A percentile compares a stretch with the other conserved stretches of the same genome.
These are phyloP conservation scores for Chaunax sp. DNA, from an alignment of 2,797 vertebrate genomes.

Conservation along the genomic window DNA sequence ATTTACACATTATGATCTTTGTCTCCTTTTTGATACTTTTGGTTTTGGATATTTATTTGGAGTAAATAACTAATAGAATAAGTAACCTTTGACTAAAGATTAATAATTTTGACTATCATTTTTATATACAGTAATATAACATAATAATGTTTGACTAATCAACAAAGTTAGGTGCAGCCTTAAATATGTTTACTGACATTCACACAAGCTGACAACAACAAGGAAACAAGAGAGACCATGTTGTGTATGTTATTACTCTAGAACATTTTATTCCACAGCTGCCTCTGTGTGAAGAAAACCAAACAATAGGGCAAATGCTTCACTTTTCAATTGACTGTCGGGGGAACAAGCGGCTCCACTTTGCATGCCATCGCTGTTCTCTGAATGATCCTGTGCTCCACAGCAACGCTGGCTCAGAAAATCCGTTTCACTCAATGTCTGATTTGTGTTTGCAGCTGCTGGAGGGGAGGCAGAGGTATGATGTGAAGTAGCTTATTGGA, in stretches of 20 bases:
- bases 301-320: conserved; percentile 60
- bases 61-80: too few species aligned
- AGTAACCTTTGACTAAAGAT: too few species aligned
- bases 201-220: conserved; percentile 24
- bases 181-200: conserved; percentile 10
- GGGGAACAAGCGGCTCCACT: conserved; percentile 48
- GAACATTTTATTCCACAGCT: conserved; percentile 15
- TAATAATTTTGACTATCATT: too few species aligned
- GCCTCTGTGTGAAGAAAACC: conserved; percentile 37
- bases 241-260: conserved; percentile 5
- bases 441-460: conserved; percentile 53
- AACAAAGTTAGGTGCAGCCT: too few species aligned
- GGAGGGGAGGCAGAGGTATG: conserved; percentile 24
- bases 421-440: conserved; percentile 45
- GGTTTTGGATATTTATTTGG: too few species aligned
- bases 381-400: conserved; percentile 51
- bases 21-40: too few species aligned
- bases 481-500: conserved; percentile 24
- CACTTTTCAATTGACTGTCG: conserved; percentile 48
- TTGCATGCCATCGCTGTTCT: conserved; percentile 55
- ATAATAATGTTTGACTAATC: too few species aligned
- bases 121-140: neutral
- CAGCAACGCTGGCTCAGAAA: conserved; percentile 44
- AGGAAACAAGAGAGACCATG: conserved; percentile 13
- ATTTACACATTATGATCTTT: too few species aligned